Percentiles rank a stretch among this genome's conserved stretches.
These are phyloP conservation scores for Zhuqinia jingwanae DNA, from an alignment of 2,888 invertebrate species.

Conservation along the genomic window DNA sequence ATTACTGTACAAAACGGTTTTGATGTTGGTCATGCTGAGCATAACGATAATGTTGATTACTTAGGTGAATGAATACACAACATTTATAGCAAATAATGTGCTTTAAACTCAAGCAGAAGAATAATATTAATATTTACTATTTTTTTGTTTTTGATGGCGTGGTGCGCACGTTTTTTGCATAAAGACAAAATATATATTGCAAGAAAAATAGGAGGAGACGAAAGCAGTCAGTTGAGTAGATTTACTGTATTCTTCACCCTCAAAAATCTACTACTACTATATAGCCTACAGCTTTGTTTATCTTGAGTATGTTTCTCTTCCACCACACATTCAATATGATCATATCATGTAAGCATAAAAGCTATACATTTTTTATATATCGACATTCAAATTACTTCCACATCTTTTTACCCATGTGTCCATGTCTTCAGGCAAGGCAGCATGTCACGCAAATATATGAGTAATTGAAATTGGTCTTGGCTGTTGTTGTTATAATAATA, in stretches of 20 bases:
- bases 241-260: background rate
- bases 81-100: background rate
- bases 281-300: background rate
- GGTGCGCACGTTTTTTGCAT: background rate
- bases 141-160: background rate
- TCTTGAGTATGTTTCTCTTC: no score
- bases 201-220: background rate
- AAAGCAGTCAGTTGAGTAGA: no score
- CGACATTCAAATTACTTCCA: constrained; percentile 19
- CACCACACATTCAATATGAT: background rate
- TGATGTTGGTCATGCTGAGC: background rate
- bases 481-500: background rate
- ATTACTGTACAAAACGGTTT: background rate
- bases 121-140: background rate
- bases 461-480: constrained; percentile 35
- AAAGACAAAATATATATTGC: background rate
- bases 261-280: no score
- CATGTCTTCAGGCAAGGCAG: constrained; percentile 15
- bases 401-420: background rate
- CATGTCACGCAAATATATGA: constrained; percentile 31
- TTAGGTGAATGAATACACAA: background rate
- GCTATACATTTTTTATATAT: background rate
- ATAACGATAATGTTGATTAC: no score
- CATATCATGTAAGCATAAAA: background rate
- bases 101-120: background rate